phyloP scores from a whole-genome alignment of 2,888 invertebrate genomes.

The Achlya flavicornis region DNA sequence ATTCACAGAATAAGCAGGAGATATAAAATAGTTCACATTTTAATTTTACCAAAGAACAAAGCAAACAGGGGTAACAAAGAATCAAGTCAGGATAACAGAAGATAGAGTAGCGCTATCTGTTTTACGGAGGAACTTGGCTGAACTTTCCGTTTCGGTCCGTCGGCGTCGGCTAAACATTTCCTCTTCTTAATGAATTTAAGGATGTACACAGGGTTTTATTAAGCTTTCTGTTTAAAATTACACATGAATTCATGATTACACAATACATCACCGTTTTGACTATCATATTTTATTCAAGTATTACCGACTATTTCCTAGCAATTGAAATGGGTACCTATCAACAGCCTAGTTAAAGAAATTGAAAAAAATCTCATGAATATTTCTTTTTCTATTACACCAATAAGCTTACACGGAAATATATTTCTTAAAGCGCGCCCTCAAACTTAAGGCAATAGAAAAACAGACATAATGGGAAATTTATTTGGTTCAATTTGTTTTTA shows the following conservation, averaged over 20 bases:
- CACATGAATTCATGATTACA: too few relatives aligned
- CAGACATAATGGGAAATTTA: conserved; percentile 74
- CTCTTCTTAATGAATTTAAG: conserved; percentile 55
- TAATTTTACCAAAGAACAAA: conserved; percentile 38
- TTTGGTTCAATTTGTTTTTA: conserved; percentile 81
- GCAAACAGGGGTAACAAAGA: conserved; percentile 26
- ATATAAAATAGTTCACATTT: conserved; percentile 23
- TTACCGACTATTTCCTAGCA: too few relatives aligned
- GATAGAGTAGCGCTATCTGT: conserved; percentile 49
- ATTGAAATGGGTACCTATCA: too few relatives aligned
- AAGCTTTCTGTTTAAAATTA: conserved; percentile 7
- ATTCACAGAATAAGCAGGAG: neutral
- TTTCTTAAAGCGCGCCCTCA: conserved; percentile 37
- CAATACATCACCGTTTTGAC: too few relatives aligned
- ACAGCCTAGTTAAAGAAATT: neutral
- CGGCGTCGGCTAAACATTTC: conserved; percentile 46
- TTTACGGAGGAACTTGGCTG: conserved; percentile 41
- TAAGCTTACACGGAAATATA: conserved; percentile 33
- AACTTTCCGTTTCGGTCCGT: conserved; percentile 44
- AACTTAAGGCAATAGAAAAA: conserved; percentile 64
- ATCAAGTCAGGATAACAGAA: conserved; percentile 33
- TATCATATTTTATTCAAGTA: too few relatives aligned
- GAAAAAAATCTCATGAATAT: neutral
- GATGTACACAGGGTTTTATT: conserved; percentile 35
- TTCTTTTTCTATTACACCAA: conserved; percentile 5